Percentiles rank a stretch among this genome's conserved stretches.
Evolutionary conservation across 2,113 vertebrate species (phyloP).

Genomic region (Spheniscus mendiculus): DNA sequence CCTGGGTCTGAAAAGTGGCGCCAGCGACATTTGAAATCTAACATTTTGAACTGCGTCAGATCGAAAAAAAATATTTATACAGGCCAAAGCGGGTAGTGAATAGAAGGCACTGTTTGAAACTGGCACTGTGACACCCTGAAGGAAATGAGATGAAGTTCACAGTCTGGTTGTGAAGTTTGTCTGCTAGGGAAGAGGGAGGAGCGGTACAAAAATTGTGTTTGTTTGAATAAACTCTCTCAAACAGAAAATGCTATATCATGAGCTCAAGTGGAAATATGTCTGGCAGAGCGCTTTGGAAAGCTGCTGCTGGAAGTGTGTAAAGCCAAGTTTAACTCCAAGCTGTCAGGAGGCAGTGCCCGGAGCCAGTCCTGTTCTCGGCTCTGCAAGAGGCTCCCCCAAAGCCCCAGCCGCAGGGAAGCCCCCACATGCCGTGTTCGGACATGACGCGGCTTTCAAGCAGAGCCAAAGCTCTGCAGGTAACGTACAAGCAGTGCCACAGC

Average conservation of each 20-base stretch:
- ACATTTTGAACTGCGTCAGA: neutral
- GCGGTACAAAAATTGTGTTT: neutral
- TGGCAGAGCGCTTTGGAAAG: slow-evolving; percentile 51
- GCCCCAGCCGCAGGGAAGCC: neutral
- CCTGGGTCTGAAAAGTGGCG: neutral
- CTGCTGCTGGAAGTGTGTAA: neutral
- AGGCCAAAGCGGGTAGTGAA: slow-evolving; percentile 5
- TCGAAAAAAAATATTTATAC: neutral
- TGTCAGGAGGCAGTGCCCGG: neutral
- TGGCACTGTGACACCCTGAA: slow-evolving; percentile 32
- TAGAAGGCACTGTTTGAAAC: slow-evolving; percentile 52
- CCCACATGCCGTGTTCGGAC: fast-evolving
- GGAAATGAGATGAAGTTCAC: slow-evolving; percentile 56
- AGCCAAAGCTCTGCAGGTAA: neutral
- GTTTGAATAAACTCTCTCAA: slow-evolving; percentile 24
- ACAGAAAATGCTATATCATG: slow-evolving; percentile 35
- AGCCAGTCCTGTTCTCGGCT: neutral
- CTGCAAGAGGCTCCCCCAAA: neutral
- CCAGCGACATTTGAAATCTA: slow-evolving; percentile 9
- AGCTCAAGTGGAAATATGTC: slow-evolving; percentile 40
- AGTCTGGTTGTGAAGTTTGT: slow-evolving; percentile 64
- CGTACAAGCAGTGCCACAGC: neutral
- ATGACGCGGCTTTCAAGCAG: neutral
- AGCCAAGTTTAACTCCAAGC: slow-evolving; percentile 17
- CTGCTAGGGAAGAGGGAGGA: slow-evolving; percentile 24